A percentile compares a stretch with the other conserved stretches of the same genome.
Evolutionary conservation across 2,797 vertebrate species (phyloP).

Genomic region (Sebastes steindachneri): DNA sequence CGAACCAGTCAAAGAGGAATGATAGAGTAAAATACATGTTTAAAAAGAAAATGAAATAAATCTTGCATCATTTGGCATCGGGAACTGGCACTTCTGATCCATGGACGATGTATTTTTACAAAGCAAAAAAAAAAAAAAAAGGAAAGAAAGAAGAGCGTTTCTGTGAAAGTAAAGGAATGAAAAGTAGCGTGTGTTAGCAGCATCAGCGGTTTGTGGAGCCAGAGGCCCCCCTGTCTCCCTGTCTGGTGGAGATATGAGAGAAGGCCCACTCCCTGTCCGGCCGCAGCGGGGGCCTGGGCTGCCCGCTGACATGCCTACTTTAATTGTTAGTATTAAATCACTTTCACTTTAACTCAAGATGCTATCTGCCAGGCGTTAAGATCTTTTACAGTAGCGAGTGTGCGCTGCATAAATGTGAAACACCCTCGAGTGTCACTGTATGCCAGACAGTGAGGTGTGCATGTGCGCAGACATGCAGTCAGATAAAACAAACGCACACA

Average conservation of each 20-base stretch:
- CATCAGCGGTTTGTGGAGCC: constrained; percentile 53
- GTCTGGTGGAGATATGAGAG: constrained; percentile 85
- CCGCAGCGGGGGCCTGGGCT: constrained; percentile 84
- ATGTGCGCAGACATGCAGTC: constrained; percentile 47
- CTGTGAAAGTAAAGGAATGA: constrained; percentile 15
- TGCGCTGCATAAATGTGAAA: constrained; percentile 41
- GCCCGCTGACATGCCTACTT: constrained; percentile 89
- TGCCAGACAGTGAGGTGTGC: constrained; percentile 19
- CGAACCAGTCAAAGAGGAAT: not conserved
- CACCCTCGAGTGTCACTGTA: constrained; percentile 35
- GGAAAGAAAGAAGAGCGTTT: not conserved
- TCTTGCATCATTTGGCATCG: not conserved
- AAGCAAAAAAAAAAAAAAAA: not conserved
- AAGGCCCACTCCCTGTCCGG: constrained; percentile 82
- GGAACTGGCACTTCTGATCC: not conserved
- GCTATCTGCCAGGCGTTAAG: constrained; percentile 85
- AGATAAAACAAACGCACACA: constrained; percentile 66
- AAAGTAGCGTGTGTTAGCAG: constrained; percentile 44
- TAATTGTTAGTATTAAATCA: constrained; percentile 91
- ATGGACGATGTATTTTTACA: constrained; percentile 1
- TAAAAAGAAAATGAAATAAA: not conserved
- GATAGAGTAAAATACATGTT: not conserved
- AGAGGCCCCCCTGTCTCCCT: constrained; percentile 56
- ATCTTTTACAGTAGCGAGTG: constrained; percentile 84
- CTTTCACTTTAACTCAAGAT: constrained; percentile 87